phyloP scores from a whole-genome alignment of 2,888 invertebrate species.

The Dorcus parallelipipedus region DNA sequence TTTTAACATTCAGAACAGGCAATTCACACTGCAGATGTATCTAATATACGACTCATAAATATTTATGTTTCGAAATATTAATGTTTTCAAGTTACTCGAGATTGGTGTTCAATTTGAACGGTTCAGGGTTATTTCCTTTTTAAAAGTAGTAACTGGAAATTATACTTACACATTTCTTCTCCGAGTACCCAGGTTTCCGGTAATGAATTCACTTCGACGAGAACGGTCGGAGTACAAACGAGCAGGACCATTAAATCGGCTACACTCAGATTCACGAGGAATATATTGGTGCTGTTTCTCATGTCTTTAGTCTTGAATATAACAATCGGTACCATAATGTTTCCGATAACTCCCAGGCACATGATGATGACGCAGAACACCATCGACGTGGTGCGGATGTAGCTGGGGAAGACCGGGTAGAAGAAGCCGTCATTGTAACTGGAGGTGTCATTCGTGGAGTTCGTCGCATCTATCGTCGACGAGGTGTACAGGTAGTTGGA shows the following conservation, averaged over 20 bases:
- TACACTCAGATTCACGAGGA: constrained; percentile 88
- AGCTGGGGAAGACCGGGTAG: constrained; percentile 64
- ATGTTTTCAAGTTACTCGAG: too few relatives aligned
- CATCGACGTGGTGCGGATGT: constrained; percentile 86
- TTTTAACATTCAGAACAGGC: too few relatives aligned
- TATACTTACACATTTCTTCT: constrained; percentile 82
- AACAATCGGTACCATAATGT: constrained; percentile 90
- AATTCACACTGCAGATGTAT: too few relatives aligned
- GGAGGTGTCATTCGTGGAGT: constrained; percentile 9
- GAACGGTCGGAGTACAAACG: constrained; percentile 88
- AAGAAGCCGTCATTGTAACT: constrained; percentile 23
- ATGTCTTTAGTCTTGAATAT: constrained; percentile 90
- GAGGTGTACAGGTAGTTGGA: constrained; percentile 37
- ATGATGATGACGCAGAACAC: constrained; percentile 84
- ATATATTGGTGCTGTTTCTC: constrained; percentile 93
- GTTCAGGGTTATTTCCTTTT: too few relatives aligned
- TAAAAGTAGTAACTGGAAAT: neutral
- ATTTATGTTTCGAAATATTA: too few relatives aligned
- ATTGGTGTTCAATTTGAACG: too few relatives aligned
- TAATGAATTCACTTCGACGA: constrained; percentile 89
- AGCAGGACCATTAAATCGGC: constrained; percentile 89
- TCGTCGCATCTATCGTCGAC: constrained; percentile 4
- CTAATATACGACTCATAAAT: too few relatives aligned
- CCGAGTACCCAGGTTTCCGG: constrained; percentile 93
- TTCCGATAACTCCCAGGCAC: constrained; percentile 86